Evolutionary conservation across 2,113 vertebrate genomes (phyloP).

Genomic region (Beaufortia kweichowensis): DNA sequence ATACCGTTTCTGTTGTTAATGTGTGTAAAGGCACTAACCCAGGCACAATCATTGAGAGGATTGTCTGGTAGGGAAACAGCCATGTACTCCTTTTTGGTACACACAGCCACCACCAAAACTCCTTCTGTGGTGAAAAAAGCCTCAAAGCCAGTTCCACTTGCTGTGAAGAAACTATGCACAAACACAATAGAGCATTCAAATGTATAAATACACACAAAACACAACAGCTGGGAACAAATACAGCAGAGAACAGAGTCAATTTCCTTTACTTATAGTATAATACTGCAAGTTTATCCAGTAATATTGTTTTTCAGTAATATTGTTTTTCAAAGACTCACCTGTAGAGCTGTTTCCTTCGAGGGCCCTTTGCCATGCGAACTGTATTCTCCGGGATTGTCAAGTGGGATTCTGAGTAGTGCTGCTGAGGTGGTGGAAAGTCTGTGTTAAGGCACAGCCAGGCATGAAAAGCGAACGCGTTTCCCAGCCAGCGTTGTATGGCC

Average conservation of each 20-base stretch:
- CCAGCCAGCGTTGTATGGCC: constrained; percentile 89
- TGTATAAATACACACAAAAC: not conserved
- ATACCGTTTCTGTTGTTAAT: not conserved
- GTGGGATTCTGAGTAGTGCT: constrained; percentile 51
- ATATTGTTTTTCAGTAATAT: not conserved
- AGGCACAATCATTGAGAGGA: constrained; percentile 80
- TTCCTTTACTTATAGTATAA: not conserved
- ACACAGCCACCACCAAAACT: constrained; percentile 92
- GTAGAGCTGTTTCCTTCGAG: constrained; percentile 92
- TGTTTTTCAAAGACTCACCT: constrained; percentile 84
- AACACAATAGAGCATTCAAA: not conserved
- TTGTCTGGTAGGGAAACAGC: constrained; percentile 82
- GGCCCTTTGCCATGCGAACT: constrained; percentile 72
- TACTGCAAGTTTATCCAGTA: too few species aligned
- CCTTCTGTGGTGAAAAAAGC: constrained; percentile 90
- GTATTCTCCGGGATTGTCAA: constrained; percentile 38
- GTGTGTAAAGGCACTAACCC: constrained; percentile 76
- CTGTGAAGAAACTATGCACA: constrained; percentile 86
- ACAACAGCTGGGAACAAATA: not conserved
- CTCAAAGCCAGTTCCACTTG: constrained; percentile 89
- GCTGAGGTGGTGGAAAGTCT: constrained; percentile 57
- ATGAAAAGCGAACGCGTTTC: constrained; percentile 87
- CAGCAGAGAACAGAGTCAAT: not conserved
- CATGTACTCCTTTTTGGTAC: constrained; percentile 97
- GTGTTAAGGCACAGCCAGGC: constrained; percentile 91